Percentiles rank a stretch among this genome's conserved stretches.
phyloP scores from a whole-genome alignment of 2,888 invertebrate genomes.

The Conops quadrifasciatus region DNA sequence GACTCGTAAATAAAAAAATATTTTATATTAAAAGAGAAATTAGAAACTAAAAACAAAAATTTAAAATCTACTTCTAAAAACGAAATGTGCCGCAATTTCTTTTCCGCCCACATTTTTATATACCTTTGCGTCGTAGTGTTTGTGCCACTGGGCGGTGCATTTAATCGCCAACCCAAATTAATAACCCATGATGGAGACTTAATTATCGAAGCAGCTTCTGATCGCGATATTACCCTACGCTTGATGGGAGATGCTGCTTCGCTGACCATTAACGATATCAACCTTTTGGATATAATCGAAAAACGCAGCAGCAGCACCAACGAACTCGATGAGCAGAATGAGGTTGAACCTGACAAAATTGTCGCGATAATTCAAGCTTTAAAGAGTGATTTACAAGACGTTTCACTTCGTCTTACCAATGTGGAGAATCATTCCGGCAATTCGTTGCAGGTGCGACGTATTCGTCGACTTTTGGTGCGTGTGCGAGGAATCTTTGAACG shows the following conservation, averaged over 20 bases:
- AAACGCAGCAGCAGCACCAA: conserved; percentile 39
- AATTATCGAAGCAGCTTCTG: conserved; percentile 76
- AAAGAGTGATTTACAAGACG: conserved; percentile 45
- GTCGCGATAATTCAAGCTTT: conserved; percentile 47
- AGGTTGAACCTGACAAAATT: conserved; percentile 42
- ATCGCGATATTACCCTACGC: conserved; percentile 80
- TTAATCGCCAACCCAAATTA: conserved; percentile 48
- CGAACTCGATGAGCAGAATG: conserved; percentile 25
- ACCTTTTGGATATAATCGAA: conserved; percentile 67
- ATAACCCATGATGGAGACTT: conserved; percentile 77
- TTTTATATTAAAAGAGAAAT: too few species aligned
- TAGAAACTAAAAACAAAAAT: too few species aligned
- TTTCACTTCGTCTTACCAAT: conserved; percentile 42
- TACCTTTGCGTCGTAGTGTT: neutral
- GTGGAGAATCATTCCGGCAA: conserved; percentile 47
- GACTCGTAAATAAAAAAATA: too few species aligned
- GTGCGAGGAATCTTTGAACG: conserved; percentile 41
- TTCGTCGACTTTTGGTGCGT: conserved; percentile 48
- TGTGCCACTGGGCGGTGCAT: conserved; percentile 20
- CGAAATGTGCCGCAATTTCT: too few species aligned
- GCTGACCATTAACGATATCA: conserved; percentile 73
- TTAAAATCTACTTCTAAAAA: too few species aligned
- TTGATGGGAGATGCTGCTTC: conserved; percentile 76
- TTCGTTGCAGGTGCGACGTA: conserved; percentile 32
- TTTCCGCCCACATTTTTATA: neutral